Evolutionary conservation across 2,888 invertebrate genomes (phyloP), one percentile per base, ranked within the genome.

Genomic region (Mystacides longicornis): DNA sequence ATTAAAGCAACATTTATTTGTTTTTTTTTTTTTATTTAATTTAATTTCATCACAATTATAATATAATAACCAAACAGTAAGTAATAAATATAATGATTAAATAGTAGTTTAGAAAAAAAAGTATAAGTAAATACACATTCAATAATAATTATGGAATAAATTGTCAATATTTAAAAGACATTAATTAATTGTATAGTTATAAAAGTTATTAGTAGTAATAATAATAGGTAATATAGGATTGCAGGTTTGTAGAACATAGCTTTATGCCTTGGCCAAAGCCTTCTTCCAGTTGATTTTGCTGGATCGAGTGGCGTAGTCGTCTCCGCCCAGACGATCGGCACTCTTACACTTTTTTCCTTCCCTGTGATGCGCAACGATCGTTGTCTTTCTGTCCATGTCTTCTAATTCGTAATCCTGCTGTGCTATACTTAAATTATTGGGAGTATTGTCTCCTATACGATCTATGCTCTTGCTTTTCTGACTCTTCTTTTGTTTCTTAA

Each of bases 401-500:
- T 23, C 23, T 14, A 14, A 14, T 19, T 31, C 19, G 20, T 27
- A 23, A 49, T 50, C 33, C 21, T 56, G 56, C 16, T 45, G 23
- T n/a, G 52, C 51, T 23, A 27, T 23, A 48, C 50, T 50, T 16
- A 31, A 19, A 22, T 23, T 54, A 21, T 18, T 7, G 19, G 55
- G 23, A 42, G 52, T 43, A 31, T 54, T 56, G 48, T 58, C 58
- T 11, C 60, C 55, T 14, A 60, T 60, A 27, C 59, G 49, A 42
- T 59, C 59, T 11, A 60, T 43, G 33, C 59, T 60, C 33, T 59
- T 60, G 37, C 59, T 57, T 31, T 60, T 60, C 45, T 56, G 58
- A 23, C 55, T 45, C 9, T 52, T 54, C 18, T 31, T 54, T 20
- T 47, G 33, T 14, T 54, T 49, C 11, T 33, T 46, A 23, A 48